Conservation (phyloP, 1,140 invertebrate genomes). For the Pectinophora gossypiella region DNA sequence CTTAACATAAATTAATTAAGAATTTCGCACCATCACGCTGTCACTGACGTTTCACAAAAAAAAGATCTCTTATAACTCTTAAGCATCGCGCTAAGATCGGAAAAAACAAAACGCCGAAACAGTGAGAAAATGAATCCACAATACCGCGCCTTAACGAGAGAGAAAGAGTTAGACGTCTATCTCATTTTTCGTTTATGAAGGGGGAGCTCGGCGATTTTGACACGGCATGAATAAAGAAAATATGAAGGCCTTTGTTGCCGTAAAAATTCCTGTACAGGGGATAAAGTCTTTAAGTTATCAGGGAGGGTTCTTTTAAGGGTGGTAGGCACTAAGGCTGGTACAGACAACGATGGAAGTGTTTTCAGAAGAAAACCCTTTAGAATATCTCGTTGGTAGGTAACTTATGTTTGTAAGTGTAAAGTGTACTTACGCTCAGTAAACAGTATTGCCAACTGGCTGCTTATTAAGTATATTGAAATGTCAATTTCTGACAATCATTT, state of each 20-base stretch:
- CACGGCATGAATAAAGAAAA: conserved; percentile 74
- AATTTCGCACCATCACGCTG: conserved; percentile 63
- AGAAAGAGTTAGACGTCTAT: conserved; percentile 63
- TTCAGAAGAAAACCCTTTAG: too few relatives aligned
- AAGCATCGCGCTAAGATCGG: conserved; percentile 60
- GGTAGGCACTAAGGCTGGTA: conserved; percentile 28
- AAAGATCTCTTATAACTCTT: too few relatives aligned
- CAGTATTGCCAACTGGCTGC: too few relatives aligned
- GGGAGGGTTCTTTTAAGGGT: conserved; percentile 45
- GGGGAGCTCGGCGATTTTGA: conserved; percentile 63
- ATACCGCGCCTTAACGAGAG: conserved; percentile 45
- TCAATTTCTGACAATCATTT: too few relatives aligned
- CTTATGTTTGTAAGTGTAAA: too few relatives aligned
- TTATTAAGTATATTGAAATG: too few relatives aligned
- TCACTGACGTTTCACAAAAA: conserved; percentile 60
- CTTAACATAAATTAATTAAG: conserved; percentile 74
- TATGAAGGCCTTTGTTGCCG: conserved; percentile 73
- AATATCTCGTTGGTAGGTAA: too few relatives aligned
- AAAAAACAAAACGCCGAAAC: conserved; percentile 67
- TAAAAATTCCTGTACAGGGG: conserved; percentile 73
- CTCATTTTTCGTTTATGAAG: conserved; percentile 55
- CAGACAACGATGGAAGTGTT: too few relatives aligned
- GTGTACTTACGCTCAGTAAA: too few relatives aligned
- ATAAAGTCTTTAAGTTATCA: conserved; percentile 75
- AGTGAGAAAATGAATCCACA: conserved; percentile 45